Percentiles rank a stretch among this genome's conserved stretches.
Evolutionary conservation across 1,140 invertebrate genomes (phyloP).

Genomic region (Colletes gigas): DNA sequence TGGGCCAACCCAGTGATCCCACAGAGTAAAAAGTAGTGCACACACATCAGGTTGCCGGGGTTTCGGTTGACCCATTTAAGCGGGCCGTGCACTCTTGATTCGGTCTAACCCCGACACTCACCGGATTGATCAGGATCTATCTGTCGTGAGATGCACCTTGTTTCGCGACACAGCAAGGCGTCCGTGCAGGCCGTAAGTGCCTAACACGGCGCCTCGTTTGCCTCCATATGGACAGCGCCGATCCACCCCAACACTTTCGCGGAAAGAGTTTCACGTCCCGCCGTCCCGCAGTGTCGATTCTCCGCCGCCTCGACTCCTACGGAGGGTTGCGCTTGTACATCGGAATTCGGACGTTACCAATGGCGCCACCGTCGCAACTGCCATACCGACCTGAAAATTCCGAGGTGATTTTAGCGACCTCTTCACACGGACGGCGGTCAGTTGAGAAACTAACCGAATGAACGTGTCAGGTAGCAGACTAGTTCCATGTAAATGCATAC

Average conservation of each 20-base stretch:
- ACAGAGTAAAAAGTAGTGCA: slow-evolving; percentile 40
- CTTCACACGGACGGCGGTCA: too few species aligned
- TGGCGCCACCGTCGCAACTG: slow-evolving; percentile 35
- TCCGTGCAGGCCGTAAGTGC: slow-evolving; percentile 54
- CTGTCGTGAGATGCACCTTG: slow-evolving; percentile 9
- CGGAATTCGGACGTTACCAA: slow-evolving; percentile 32
- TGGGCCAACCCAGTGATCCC: slow-evolving; percentile 58
- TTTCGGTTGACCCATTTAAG: slow-evolving; percentile 65
- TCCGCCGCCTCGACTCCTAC: slow-evolving; percentile 4
- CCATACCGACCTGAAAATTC: too few species aligned
- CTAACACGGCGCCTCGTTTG: slow-evolving; percentile 59
- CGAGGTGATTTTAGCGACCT: too few species aligned
- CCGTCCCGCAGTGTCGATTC: slow-evolving; percentile 13
- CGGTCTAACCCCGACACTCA: slow-evolving; percentile 39
- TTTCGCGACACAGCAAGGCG: slow-evolving; percentile 36
- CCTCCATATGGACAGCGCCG: slow-evolving; percentile 59
- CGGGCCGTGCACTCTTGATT: slow-evolving; percentile 41
- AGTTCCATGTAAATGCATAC: too few species aligned
- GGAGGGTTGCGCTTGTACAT: slow-evolving; percentile 5
- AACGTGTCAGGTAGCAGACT: too few species aligned
- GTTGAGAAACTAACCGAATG: too few species aligned
- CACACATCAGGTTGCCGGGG: slow-evolving; percentile 48
- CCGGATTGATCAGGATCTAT: slow-evolving; percentile 37
- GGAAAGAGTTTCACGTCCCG: slow-evolving; percentile 31
- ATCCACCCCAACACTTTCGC: slow-evolving; percentile 36